Conservation (phyloP, 2,113 vertebrate genomes). For the Varanus komodoensis region DNA sequence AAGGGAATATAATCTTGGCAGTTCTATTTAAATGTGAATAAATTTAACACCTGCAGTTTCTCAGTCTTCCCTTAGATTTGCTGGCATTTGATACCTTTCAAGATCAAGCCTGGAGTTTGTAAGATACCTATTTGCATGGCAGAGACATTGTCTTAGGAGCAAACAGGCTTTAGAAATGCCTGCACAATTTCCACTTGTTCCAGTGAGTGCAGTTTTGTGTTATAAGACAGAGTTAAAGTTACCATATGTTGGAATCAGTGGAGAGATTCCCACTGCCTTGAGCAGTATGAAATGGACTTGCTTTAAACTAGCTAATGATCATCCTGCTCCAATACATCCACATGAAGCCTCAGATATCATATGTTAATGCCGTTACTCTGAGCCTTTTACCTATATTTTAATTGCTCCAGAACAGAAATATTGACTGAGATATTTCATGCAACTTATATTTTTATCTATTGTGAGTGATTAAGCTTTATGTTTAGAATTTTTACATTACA, state of each 20-base stretch:
- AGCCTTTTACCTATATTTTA: background rate
- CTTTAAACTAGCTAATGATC: background rate
- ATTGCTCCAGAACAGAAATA: background rate
- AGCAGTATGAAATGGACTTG: background rate
- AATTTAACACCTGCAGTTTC: background rate
- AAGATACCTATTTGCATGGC: rapidly evolving
- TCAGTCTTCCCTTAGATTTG: background rate
- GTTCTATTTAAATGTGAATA: too few species aligned
- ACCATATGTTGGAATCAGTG: background rate
- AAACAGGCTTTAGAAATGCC: background rate
- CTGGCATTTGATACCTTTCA: background rate
- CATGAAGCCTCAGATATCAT: too few species aligned
- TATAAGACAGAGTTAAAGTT: rapidly evolving
- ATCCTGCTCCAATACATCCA: background rate
- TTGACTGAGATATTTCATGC: background rate
- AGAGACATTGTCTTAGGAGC: background rate
- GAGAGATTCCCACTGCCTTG: background rate
- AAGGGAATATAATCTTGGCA: too few species aligned
- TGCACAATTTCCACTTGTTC: background rate
- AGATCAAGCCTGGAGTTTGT: background rate
- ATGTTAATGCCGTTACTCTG: background rate
- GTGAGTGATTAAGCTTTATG: too few species aligned
- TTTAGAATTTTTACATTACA: background rate
- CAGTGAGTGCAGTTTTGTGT: background rate
- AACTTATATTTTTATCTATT: background rate